Percentiles rank a stretch among this genome's conserved stretches.
Conservation (phyloP, 1,140 invertebrate species). For the Caerostris darwini region DNA sequence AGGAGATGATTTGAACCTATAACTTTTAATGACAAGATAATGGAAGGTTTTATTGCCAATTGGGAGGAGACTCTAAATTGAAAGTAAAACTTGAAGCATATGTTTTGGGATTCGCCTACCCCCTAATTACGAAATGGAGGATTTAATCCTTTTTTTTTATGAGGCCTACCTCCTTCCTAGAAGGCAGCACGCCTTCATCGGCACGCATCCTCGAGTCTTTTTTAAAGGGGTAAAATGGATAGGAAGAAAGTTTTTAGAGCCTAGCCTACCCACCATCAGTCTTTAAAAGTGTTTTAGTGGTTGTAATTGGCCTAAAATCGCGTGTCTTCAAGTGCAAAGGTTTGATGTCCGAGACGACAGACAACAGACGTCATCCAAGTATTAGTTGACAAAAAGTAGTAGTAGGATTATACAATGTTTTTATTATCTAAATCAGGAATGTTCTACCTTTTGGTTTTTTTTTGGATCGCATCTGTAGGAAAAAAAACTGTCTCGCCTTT, state of each 20-base stretch:
- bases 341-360: neutral
- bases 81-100: constrained; percentile 41
- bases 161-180: neutral
- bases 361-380: too few relatives aligned
- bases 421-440: too few relatives aligned
- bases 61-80: constrained; percentile 5
- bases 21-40: constrained; percentile 49
- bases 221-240: neutral
- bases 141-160: constrained; percentile 50
- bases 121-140: constrained; percentile 2
- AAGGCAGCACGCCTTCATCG: neutral
- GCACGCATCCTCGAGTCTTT: neutral
- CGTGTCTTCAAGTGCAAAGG: constrained; percentile 4
- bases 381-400: too few relatives aligned
- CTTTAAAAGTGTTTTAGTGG: neutral
- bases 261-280: neutral
- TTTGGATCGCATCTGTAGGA: too few relatives aligned
- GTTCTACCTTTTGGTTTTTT: too few relatives aligned
- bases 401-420: too few relatives aligned
- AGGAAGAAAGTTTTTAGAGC: neutral
- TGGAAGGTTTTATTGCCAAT: constrained; percentile 1
- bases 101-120: constrained; percentile 29
- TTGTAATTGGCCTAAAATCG: neutral
- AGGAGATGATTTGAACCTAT: neutral
- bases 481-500: too few relatives aligned